Conservation (phyloP, 1,140 invertebrate species). For the Zaprionus capensis region DNA sequence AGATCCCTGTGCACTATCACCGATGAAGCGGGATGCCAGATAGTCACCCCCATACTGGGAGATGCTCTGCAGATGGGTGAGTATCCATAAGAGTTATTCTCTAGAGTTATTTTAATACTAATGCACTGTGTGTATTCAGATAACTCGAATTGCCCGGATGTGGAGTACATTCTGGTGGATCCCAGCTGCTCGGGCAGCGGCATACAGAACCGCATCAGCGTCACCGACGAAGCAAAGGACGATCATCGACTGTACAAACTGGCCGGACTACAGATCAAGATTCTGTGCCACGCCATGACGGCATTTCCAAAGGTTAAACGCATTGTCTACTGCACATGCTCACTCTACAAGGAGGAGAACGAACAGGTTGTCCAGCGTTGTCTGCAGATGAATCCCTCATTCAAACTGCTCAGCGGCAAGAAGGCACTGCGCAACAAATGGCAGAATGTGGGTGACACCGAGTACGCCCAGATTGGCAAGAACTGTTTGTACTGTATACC, state of each 20-base stretch:
- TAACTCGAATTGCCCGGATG: conserved; percentile 86
- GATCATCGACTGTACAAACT: conserved; percentile 88
- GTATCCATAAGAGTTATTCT: not conserved
- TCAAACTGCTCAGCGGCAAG: conserved; percentile 87
- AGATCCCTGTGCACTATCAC: conserved; percentile 88
- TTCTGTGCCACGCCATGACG: conserved; percentile 93
- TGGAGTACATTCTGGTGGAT: conserved; percentile 97
- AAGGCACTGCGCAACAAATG: conserved; percentile 87
- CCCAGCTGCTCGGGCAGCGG: conserved; percentile 98
- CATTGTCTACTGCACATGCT: conserved; percentile 98
- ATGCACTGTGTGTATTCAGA: conserved; percentile 25
- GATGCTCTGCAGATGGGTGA: conserved; percentile 90
- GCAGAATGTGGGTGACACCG: conserved; percentile 88
- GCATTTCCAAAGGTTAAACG: conserved; percentile 92
- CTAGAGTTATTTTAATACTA: not conserved
- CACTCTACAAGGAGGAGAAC: conserved; percentile 95
- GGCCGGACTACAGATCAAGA: conserved; percentile 92
- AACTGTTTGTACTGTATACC: conserved; percentile 92
- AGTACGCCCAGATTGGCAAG: conserved; percentile 87
- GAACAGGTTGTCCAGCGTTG: conserved; percentile 88
- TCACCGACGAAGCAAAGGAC: conserved; percentile 75
- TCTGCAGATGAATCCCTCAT: conserved; percentile 86
- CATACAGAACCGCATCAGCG: conserved; percentile 86
- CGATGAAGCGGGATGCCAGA: conserved; percentile 87
- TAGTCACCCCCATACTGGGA: conserved; percentile 87